Evolutionary conservation across 2,888 invertebrate species (phyloP), one percentile per base, ranked within the genome.

Genomic region (Ichneumoninae sp.): DNA sequence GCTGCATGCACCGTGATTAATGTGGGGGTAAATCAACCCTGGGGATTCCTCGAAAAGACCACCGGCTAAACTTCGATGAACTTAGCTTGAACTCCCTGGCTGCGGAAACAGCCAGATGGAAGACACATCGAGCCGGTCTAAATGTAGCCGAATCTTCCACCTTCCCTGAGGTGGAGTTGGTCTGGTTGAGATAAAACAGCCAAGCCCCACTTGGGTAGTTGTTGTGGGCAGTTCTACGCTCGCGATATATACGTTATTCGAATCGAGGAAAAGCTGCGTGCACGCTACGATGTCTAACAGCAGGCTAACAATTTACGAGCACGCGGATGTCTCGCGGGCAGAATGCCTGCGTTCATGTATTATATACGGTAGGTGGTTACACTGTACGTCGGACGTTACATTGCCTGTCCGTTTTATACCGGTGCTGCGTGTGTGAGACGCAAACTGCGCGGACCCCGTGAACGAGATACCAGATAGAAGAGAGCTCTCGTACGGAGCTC

Each of bases 281-380:
- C n/a, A 71, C 76, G 68, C 63, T 54, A 74, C 68, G 44, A 60
- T 66, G 75, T 66, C 40, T 66, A 77, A 80, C 76, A 68, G 66
- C 76, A 71, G 83, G 40, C 66, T 57, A 80, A 83, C 73, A 77
- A 84, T 84, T 84, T 84, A 84, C 83, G 83, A 84, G 81, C 73
- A 84, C 83, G 71, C 83, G 83, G 83, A 81, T 84, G 83, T 84
- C 83, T 81, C 81, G 77, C 77, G 83, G 83, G 83, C 83, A 83
- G 73, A 80, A 76, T 36, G 65, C 44, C 47, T 71, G 76, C 76
- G 68, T 73, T 76, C 80, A 40, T 33, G 54, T 66, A 65, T 76
- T 69, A 60, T 83, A 52, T 73, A 63, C 60, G 57, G 57, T 26
- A 22, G 26, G 26, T 57, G 19, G 30, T 63, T 30, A 16, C 16